A percentile compares a stretch with the other conserved stretches of the same genome.
Conservation (phyloP, 1,140 invertebrate species). For the Lordiphosa mommai region DNA sequence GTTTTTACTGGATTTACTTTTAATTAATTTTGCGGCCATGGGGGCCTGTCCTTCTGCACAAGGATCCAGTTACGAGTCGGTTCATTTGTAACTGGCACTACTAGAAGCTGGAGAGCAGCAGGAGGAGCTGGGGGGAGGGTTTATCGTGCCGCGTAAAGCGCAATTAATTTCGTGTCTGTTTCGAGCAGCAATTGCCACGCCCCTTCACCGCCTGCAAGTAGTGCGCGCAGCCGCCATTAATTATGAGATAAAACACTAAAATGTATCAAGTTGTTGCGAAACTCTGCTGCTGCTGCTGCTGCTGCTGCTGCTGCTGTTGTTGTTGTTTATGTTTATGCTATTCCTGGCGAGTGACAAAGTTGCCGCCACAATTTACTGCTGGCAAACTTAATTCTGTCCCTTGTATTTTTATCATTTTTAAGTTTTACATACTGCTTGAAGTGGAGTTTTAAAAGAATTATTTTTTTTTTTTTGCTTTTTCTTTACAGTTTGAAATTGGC, state of each 20-base stretch:
- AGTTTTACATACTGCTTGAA: constrained; percentile 23
- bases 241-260: constrained; percentile 78
- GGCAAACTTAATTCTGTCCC: constrained; percentile 38
- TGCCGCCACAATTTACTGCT: constrained; percentile 68
- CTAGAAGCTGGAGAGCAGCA: constrained; percentile 1
- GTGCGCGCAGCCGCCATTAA: constrained; percentile 60
- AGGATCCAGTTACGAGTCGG: constrained; percentile 51
- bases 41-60: constrained; percentile 1
- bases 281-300: constrained; percentile 12
- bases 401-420: constrained; percentile 40
- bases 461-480: constrained; percentile 7
- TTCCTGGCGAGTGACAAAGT: constrained; percentile 55
- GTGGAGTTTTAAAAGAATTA: constrained; percentile 10
- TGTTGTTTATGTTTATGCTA: constrained; percentile 14
- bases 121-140: constrained; percentile 9
- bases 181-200: constrained; percentile 57
- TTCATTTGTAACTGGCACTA: constrained; percentile 63
- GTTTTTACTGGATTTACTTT: constrained; percentile 77
- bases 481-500: constrained; percentile 4
- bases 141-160: constrained; percentile 74
- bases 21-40: constrained; percentile 66
- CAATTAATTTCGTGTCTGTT: constrained; percentile 75
- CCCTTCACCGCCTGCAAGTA: constrained; percentile 20
- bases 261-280: constrained; percentile 72
- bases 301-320: constrained; percentile 4